Evolutionary conservation across 2,797 vertebrate species (phyloP).

Genomic region (Malurus splendens): DNA sequence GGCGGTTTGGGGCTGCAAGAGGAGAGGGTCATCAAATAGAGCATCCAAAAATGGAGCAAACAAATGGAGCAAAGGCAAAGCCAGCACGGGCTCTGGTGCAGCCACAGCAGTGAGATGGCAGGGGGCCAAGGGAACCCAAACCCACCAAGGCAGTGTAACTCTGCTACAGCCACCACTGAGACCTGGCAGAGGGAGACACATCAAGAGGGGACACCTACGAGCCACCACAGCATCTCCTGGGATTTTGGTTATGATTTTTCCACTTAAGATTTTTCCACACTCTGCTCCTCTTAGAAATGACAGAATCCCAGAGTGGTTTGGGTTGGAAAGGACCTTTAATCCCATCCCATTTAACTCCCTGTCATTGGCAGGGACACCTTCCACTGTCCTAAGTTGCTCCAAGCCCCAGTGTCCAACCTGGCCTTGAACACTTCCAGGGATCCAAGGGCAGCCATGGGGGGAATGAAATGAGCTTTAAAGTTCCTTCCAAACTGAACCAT

Average conservation of each 20-base stretch:
- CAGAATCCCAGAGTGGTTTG: not conserved
- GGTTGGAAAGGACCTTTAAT: not conserved
- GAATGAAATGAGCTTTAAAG: not conserved
- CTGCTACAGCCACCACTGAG: not conserved
- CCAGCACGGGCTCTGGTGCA: not conserved
- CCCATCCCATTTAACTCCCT: fast-evolving
- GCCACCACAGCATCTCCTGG: not conserved
- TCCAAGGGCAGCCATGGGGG: too few species aligned
- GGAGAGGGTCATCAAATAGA: not conserved
- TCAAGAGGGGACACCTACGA: not conserved
- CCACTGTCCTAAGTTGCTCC: not conserved
- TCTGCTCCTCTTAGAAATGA: not conserved
- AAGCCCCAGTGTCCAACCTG: not conserved
- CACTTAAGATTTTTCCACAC: too few species aligned
- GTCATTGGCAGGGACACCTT: not conserved
- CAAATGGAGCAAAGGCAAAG: too few species aligned
- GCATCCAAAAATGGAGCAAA: too few species aligned
- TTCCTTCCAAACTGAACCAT: not conserved
- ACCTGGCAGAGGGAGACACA: not conserved
- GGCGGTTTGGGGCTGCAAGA: conserved; percentile 23
- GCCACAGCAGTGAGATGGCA: not conserved
- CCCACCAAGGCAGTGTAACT: not conserved
- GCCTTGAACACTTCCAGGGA: not conserved
- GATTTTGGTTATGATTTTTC: not conserved
- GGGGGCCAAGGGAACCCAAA: not conserved